Evolutionary conservation across 1,140 invertebrate species (phyloP).

Genomic region (Trissolcus basalis): DNA sequence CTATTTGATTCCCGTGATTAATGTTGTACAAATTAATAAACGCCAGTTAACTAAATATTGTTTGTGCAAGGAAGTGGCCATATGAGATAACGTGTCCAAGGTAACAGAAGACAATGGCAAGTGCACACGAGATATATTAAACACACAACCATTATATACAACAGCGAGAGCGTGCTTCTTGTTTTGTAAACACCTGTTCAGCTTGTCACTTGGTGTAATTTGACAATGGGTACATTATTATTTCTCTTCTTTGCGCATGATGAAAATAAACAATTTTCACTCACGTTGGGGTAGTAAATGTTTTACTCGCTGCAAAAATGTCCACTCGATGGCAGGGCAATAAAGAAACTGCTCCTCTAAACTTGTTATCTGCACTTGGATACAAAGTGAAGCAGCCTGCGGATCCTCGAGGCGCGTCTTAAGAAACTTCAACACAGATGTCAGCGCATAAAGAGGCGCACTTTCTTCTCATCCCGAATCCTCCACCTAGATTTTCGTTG

Average conservation of each 20-base stretch:
- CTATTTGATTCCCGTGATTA: too few species aligned
- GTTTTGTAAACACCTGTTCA: conserved; percentile 22
- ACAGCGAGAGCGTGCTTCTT: conserved; percentile 19
- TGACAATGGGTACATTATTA: not conserved
- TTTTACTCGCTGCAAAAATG: conserved; percentile 28
- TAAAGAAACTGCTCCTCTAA: conserved; percentile 26
- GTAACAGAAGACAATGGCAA: conserved; percentile 11
- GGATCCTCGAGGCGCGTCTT: conserved; percentile 34
- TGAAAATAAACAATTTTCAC: conserved; percentile 1
- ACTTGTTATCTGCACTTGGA: conserved; percentile 40
- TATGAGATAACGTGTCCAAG: conserved; percentile 31
- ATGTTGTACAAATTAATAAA: conserved; percentile 26
- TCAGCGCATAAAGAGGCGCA: conserved; percentile 29
- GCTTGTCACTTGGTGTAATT: conserved; percentile 16
- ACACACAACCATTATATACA: conserved; percentile 20
- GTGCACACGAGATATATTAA: conserved; percentile 23
- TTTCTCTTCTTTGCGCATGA: not conserved
- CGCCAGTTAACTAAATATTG: conserved; percentile 31
- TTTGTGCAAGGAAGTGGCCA: conserved; percentile 43
- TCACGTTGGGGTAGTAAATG: not conserved
- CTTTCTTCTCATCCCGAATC: not conserved
- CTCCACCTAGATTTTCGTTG: not conserved
- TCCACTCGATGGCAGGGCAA: conserved; percentile 34
- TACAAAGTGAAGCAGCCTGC: conserved; percentile 25
- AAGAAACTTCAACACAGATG: conserved; percentile 24